Evolutionary conservation across 2,113 vertebrate genomes (phyloP).

Genomic region (Perognathus longimembris): DNA sequence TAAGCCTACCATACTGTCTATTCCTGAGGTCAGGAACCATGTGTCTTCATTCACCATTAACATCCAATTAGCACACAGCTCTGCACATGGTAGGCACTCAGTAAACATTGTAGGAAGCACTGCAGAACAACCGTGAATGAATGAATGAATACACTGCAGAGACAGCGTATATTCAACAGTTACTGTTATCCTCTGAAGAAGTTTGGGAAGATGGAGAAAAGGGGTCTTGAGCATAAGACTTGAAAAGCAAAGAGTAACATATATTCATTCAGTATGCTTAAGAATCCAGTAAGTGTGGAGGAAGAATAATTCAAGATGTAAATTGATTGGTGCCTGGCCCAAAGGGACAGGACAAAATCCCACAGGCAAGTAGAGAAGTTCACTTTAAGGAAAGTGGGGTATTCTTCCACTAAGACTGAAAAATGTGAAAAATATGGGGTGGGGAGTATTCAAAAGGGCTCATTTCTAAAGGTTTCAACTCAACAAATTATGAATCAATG

Average conservation of each 20-base stretch:
- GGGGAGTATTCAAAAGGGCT: background rate
- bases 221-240: background rate
- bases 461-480: background rate
- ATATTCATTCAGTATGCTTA: background rate
- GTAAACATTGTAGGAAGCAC: background rate
- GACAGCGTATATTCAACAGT: background rate
- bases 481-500: constrained; percentile 2
- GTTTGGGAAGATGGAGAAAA: background rate
- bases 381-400: background rate
- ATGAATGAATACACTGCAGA: background rate
- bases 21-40: background rate
- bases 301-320: background rate
- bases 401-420: background rate
- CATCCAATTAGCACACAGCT: background rate
- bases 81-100: background rate
- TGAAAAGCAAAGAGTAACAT: background rate
- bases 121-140: background rate
- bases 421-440: background rate
- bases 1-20: background rate
- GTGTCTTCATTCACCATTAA: constrained; percentile 6
- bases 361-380: background rate
- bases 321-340: background rate
- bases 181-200: background rate
- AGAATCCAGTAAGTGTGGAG: background rate
- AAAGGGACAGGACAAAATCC: background rate